Conservation (phyloP, 2,888 invertebrate species). For the Psococerastis gibbosa region DNA sequence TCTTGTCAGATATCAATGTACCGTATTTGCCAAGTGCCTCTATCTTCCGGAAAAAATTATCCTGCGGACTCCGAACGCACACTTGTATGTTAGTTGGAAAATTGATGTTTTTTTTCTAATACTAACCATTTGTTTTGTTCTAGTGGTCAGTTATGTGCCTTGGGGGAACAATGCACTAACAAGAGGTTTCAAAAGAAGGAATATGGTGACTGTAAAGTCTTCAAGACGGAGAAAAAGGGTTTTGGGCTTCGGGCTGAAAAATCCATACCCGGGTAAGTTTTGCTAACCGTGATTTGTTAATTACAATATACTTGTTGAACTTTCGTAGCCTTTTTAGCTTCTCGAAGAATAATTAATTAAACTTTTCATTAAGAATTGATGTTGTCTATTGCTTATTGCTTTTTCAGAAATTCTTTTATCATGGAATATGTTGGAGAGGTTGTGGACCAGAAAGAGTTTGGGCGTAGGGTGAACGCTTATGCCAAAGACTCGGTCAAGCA, state of each 20-base stretch:
- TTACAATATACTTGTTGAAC: background rate
- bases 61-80: background rate
- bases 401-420: slow-evolving; percentile 81
- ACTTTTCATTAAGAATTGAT: too few species aligned
- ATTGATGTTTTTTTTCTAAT: background rate
- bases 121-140: slow-evolving; percentile 25
- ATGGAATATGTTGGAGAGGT: slow-evolving; percentile 99
- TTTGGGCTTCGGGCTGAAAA: slow-evolving; percentile 69
- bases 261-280: slow-evolving; percentile 49
- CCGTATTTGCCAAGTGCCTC: too few species aligned
- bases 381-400: too few species aligned
- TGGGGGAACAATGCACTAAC: slow-evolving; percentile 82
- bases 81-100: background rate
- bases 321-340: slow-evolving; percentile 4
- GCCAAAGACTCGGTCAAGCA: slow-evolving; percentile 78
- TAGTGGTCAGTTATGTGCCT: slow-evolving; percentile 78
- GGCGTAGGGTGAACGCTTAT: slow-evolving; percentile 69
- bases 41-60: too few species aligned
- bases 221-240: slow-evolving; percentile 85
- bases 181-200: slow-evolving; percentile 78
- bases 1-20: too few species aligned
- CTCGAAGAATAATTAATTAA: slow-evolving; percentile 1
- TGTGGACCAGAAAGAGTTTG: slow-evolving; percentile 74
- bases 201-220: slow-evolving; percentile 70
- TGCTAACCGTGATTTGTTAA: slow-evolving; percentile 12